Evolutionary conservation across 2,888 invertebrate species (phyloP).

Genomic region (Seira ritae): DNA sequence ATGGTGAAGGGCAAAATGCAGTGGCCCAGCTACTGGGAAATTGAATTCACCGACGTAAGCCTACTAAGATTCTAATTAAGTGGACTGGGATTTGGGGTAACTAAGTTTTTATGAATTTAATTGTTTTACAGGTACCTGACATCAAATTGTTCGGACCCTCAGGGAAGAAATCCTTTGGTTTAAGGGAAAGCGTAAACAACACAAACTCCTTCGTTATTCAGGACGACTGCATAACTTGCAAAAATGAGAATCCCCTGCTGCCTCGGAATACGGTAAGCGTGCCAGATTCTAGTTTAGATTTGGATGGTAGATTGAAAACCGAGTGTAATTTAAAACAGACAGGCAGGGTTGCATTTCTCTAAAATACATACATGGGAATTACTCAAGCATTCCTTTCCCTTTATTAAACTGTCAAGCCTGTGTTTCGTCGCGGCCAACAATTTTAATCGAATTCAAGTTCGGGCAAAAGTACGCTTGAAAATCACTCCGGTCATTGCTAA

Average conservation of each 20-base stretch:
- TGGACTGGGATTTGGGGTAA: background rate
- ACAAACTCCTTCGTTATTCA: conserved; percentile 52
- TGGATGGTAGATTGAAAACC: background rate
- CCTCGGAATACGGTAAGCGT: conserved; percentile 48
- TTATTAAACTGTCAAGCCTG: background rate
- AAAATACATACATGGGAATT: background rate
- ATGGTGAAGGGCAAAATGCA: conserved; percentile 41
- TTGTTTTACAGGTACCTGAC: conserved; percentile 46
- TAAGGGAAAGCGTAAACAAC: conserved; percentile 35
- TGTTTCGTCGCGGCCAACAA: background rate
- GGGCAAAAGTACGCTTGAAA: too few relatives aligned
- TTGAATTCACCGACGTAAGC: conserved; percentile 58
- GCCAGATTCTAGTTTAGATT: background rate
- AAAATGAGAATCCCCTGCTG: conserved; percentile 45
- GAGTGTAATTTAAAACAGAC: background rate
- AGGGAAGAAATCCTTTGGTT: conserved; percentile 54
- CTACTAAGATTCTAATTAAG: too few relatives aligned
- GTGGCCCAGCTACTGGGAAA: conserved; percentile 54
- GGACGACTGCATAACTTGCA: conserved; percentile 47
- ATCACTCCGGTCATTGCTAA: too few relatives aligned
- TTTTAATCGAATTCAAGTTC: background rate
- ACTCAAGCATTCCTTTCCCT: too few relatives aligned
- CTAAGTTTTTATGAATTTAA: background rate
- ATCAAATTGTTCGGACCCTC: conserved; percentile 21
- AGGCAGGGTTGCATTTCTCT: background rate